Percentiles rank a stretch among this genome's conserved stretches.
Conservation (phyloP, 2,888 invertebrate genomes). For the Timandra comae region DNA sequence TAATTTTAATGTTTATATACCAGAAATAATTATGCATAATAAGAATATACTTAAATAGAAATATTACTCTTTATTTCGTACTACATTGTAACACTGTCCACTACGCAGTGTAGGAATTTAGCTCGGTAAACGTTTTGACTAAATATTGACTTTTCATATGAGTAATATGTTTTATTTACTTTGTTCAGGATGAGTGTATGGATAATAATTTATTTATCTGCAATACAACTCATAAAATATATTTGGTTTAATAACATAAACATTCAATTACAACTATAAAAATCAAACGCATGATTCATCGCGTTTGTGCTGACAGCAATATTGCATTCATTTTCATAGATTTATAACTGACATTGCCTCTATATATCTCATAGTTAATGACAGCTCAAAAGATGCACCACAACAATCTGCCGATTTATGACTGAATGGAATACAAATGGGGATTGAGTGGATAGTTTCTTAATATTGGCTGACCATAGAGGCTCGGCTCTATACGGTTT, state of each 20-base stretch:
- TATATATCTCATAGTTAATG: constrained; percentile 22
- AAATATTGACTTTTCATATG: no score
- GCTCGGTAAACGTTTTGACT: no score
- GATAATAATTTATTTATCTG: no score
- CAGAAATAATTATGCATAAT: no score
- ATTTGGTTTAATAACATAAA: constrained; percentile 3
- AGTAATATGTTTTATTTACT: no score
- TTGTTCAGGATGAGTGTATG: no score
- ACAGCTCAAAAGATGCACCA: constrained; percentile 22
- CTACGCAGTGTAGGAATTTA: no score
- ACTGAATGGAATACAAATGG: constrained; percentile 53
- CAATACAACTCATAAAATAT: neutral
- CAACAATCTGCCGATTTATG: constrained; percentile 55
- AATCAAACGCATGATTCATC: constrained; percentile 16
- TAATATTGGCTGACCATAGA: constrained; percentile 58
- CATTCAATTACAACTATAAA: constrained; percentile 18
- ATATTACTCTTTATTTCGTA: no score
- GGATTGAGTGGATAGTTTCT: constrained; percentile 40
- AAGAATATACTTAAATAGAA: no score
- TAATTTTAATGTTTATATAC: constrained; percentile 10
- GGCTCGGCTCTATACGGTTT: constrained; percentile 53
- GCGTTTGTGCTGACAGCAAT: constrained; percentile 13
- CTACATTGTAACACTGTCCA: no score
- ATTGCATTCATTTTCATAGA: constrained; percentile 15
- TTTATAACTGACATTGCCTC: constrained; percentile 11